Conservation (phyloP, 53 echinoderm and acorn worm species). For the Temnopleurus reevesii region DNA sequence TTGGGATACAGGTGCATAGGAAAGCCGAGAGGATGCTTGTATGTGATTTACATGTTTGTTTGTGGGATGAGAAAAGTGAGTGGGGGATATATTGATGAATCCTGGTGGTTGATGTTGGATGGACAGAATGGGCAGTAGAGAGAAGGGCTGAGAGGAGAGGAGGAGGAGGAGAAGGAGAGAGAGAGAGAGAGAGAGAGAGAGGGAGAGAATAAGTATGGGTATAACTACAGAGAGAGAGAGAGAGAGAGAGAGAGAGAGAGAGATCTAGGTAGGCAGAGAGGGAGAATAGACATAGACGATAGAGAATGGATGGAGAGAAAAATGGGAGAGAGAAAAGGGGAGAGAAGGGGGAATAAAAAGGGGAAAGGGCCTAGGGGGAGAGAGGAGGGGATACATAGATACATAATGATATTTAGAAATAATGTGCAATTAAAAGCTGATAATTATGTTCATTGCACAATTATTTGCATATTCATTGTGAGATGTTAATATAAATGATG, state of each 20-base stretch:
- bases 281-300: background rate
- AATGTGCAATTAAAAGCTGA: too few relatives aligned
- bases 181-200: background rate
- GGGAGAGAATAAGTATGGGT: background rate
- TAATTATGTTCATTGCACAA: too few relatives aligned
- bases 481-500: too few relatives aligned
- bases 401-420: too few relatives aligned
- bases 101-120: too few relatives aligned
- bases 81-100: too few relatives aligned
- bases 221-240: background rate
- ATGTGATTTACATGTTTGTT: background rate
- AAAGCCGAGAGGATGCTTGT: constrained; percentile 5
- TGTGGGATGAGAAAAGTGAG: too few relatives aligned
- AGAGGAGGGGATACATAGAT: too few relatives aligned
- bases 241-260: background rate
- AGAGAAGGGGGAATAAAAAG: background rate
- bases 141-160: background rate
- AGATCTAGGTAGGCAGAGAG: background rate
- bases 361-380: background rate
- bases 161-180: background rate
- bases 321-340: background rate
- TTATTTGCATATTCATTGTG: too few relatives aligned
- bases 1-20: background rate
- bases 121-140: background rate
- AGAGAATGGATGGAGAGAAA: background rate